phyloP scores from a whole-genome alignment of 2,797 vertebrate species.

The Sebastes wilsoni region DNA sequence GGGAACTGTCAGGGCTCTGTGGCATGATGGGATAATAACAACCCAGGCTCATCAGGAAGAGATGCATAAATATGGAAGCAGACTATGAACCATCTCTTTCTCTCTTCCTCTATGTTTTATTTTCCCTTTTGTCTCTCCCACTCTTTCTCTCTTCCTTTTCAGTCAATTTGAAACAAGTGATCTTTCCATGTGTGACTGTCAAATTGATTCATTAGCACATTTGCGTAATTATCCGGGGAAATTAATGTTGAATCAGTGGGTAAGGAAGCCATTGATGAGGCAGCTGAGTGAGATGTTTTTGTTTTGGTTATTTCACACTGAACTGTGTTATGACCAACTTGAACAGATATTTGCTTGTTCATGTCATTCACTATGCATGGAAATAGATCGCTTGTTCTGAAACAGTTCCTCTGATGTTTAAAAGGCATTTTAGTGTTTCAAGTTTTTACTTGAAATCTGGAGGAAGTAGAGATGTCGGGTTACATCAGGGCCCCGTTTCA shows the following conservation, averaged over 20 bases:
- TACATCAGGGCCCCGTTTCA: background rate
- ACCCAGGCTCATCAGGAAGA: slow-evolving; percentile 41
- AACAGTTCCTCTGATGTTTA: background rate
- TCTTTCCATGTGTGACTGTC: slow-evolving; percentile 38
- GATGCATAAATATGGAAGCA: slow-evolving; percentile 40
- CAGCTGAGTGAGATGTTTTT: slow-evolving; percentile 38
- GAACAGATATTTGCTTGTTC: background rate
- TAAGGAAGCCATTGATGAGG: slow-evolving; percentile 28
- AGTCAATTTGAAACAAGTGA: slow-evolving; percentile 15
- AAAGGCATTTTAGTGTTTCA: background rate
- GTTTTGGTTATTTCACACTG: slow-evolving; percentile 10
- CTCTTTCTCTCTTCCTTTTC: background rate
- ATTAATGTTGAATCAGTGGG: slow-evolving; percentile 46
- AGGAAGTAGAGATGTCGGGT: background rate
- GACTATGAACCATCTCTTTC: slow-evolving; percentile 12
- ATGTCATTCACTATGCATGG: background rate
- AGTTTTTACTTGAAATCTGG: background rate
- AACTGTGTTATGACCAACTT: background rate
- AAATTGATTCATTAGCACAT: slow-evolving; percentile 58
- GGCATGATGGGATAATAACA: slow-evolving; percentile 66
- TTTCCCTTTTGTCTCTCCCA: background rate
- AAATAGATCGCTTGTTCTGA: background rate
- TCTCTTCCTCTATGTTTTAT: background rate
- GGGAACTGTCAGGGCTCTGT: slow-evolving; percentile 59
- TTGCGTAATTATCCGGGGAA: slow-evolving; percentile 53